Percentiles rank a stretch among this genome's conserved stretches.
Evolutionary conservation across 2,113 vertebrate species (phyloP).

Genomic region (Carollia perspicillata): DNA sequence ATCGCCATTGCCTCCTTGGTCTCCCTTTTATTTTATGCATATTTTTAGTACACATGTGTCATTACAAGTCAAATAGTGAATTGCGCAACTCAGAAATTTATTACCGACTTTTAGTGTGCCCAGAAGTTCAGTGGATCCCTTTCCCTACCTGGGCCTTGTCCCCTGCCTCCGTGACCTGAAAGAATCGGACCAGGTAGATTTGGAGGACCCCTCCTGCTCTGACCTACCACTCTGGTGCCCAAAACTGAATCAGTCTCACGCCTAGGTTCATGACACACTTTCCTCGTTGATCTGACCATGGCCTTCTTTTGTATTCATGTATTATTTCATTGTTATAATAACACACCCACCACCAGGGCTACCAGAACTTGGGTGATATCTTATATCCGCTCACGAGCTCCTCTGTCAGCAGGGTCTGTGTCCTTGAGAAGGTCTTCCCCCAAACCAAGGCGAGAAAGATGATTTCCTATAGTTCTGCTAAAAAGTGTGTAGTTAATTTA

Average conservation of each 20-base stretch:
- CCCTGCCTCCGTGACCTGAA: not conserved
- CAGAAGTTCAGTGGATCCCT: not conserved
- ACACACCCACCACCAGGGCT: not conserved
- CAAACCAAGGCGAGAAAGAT: not conserved
- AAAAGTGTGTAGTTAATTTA: not conserved
- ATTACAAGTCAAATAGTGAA: not conserved
- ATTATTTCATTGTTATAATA: not conserved
- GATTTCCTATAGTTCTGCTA: not conserved
- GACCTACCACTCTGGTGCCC: not conserved
- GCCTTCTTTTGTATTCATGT: not conserved
- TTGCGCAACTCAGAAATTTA: not conserved
- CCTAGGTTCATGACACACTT: not conserved
- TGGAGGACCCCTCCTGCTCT: not conserved
- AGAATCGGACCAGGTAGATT: not conserved
- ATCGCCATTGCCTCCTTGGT: not conserved
- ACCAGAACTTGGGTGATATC: not conserved
- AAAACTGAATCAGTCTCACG: not conserved
- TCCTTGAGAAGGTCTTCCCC: not conserved
- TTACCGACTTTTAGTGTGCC: not conserved
- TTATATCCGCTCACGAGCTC: not conserved
- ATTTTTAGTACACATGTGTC: not conserved
- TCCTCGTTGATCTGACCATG: not conserved
- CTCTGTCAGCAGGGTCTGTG: not conserved
- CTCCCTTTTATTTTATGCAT: not conserved
- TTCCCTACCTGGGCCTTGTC: not conserved